These are phyloP conservation scores for Orchesella flavescens DNA, from an alignment of 2,888 invertebrate genomes.

Conservation along the genomic window DNA sequence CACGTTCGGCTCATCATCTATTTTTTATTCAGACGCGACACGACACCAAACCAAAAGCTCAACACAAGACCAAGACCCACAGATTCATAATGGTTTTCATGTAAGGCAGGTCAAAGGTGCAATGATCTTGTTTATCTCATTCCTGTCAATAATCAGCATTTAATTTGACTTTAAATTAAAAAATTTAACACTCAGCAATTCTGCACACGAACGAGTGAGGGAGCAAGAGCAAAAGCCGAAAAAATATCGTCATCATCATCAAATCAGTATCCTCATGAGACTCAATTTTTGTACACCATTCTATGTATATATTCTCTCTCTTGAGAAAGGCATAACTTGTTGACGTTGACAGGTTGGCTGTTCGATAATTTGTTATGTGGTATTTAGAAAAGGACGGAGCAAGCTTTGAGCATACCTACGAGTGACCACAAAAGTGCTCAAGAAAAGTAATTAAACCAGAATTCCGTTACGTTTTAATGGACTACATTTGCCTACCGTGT, in stretches of 20 bases:
- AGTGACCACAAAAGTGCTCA: slow-evolving; percentile 47
- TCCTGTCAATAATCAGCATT: slow-evolving; percentile 62
- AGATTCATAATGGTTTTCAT: too few species aligned
- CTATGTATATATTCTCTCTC: not conserved
- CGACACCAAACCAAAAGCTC: slow-evolving; percentile 28
- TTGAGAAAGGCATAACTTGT: slow-evolving; percentile 17
- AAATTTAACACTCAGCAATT: slow-evolving; percentile 46
- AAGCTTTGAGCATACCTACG: not conserved
- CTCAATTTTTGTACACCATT: not conserved
- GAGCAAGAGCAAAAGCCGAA: slow-evolving; percentile 4
- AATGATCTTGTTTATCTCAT: slow-evolving; percentile 55
- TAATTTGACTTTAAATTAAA: slow-evolving; percentile 62
- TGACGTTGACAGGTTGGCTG: slow-evolving; percentile 55
- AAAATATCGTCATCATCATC: not conserved
- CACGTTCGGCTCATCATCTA: slow-evolving; percentile 2
- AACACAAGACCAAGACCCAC: slow-evolving; percentile 4
- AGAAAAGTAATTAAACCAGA: slow-evolving; percentile 22
- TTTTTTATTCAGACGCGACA: slow-evolving; percentile 14
- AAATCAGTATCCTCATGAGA: not conserved
- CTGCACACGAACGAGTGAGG: slow-evolving; percentile 55
- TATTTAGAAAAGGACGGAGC: slow-evolving; percentile 34
- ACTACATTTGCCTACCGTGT: not conserved
- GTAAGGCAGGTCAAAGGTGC: slow-evolving; percentile 63
- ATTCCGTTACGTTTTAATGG: slow-evolving; percentile 23
- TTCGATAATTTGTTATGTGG: slow-evolving; percentile 56